phyloP scores from a whole-genome alignment of 2,888 invertebrate genomes.

The Ligdia adustata region DNA sequence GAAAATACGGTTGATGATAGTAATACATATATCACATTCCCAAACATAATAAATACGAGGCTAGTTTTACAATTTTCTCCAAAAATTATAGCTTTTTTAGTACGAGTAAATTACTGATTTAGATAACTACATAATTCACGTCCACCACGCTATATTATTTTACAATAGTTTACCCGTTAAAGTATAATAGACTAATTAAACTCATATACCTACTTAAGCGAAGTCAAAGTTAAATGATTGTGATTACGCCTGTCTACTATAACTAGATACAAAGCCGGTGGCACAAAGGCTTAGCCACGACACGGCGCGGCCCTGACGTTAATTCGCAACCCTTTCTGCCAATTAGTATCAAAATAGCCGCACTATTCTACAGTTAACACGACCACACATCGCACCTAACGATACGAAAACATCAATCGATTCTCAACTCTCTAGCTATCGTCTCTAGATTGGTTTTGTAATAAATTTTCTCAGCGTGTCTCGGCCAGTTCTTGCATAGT shows the following conservation, averaged over 20 bases:
- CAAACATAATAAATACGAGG: too few species aligned
- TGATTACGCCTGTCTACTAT: conserved; percentile 23
- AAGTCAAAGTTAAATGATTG: conserved; percentile 3
- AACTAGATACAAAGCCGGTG: conserved; percentile 44
- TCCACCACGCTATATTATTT: too few species aligned
- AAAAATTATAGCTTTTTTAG: too few species aligned
- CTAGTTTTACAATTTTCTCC: too few species aligned
- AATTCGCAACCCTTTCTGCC: conserved; percentile 84
- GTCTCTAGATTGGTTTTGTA: conserved; percentile 45
- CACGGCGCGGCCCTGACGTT: conserved; percentile 75
- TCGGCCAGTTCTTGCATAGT: conserved; percentile 64
- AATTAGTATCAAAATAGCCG: conserved; percentile 83
- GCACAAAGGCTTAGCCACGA: conserved; percentile 63
- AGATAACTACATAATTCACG: too few species aligned
- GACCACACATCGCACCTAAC: conserved; percentile 72
- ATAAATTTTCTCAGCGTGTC: conserved; percentile 41
- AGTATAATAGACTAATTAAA: too few species aligned
- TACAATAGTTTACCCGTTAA: too few species aligned
- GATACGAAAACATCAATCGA: conserved; percentile 39
- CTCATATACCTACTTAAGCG: too few species aligned
- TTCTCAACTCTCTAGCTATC: conserved; percentile 42
- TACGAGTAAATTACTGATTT: too few species aligned
- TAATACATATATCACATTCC: too few species aligned
- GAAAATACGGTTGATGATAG: too few species aligned
- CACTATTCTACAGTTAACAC: conserved; percentile 77